Evolutionary conservation across 1,140 invertebrate genomes (phyloP), one percentile per base, ranked within the genome.

Genomic region (Drosophila virilis): DNA sequence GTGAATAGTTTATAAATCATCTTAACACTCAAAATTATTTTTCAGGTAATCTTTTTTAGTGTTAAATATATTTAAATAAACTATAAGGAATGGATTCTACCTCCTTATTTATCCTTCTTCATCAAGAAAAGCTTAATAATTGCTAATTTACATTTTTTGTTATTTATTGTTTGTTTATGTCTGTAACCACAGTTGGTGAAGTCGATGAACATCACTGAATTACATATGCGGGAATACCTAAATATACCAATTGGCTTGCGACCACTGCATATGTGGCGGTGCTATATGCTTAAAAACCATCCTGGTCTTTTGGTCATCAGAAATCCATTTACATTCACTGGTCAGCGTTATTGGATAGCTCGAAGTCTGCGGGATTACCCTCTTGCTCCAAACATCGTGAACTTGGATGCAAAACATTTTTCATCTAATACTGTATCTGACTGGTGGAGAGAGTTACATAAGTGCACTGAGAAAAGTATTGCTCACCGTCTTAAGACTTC

Each of bases 311-410:
- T 97, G 78, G 94, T 97, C 48, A 96, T 98, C 54, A 93, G 93
- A 79, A 98, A 98, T 93, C 97, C 97, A 50, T 98, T 99, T 92
- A 96, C 95, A 35, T 48, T 82, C 17, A 74, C 93, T 50, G 97
- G 96, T 1, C 97, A 98, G 92, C 94, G 95, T 61, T 96, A 96
- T 92, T 98, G 97, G 97, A 96, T 97, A 12, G 92, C 94, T 50
- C 95, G 95, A 92, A 96, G 96, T 93, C 91, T 98, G 15, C 93
- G 94, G 79, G 95, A 96, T 69, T 98, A 96, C 92, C 94, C 97
- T 0, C 93, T 91, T 43, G 94, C 94, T 66, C 96, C 96, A n/a
- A 96, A 97, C 92, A 95, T 95, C 91, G 94, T 95, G 17, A 98
- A 98, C 93, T 93, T 98, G 70, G 94, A 96, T 92, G 51, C 43